Evolutionary conservation across 2,888 invertebrate genomes (phyloP).

Genomic region (Orthosia cruda): DNA sequence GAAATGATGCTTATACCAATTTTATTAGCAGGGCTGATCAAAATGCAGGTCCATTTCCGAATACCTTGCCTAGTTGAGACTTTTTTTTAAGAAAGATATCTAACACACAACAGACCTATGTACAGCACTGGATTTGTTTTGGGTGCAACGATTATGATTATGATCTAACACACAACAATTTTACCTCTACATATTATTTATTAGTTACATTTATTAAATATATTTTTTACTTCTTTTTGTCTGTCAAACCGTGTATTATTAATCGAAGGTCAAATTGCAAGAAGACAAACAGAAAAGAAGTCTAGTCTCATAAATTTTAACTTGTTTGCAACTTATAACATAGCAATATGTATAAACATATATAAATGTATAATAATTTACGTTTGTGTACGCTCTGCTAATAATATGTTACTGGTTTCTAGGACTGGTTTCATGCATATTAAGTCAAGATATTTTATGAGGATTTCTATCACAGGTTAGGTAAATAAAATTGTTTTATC

Average conservation of each 20-base stretch:
- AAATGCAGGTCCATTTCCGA: not conserved
- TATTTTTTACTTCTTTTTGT: too few relatives aligned
- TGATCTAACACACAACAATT: too few relatives aligned
- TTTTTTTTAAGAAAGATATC: not conserved
- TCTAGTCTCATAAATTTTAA: not conserved
- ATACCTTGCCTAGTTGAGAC: not conserved
- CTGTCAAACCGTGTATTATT: too few relatives aligned
- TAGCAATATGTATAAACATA: not conserved
- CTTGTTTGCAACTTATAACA: not conserved
- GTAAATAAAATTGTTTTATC: not conserved
- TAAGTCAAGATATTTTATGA: slow-evolving; percentile 29
- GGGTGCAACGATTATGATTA: too few relatives aligned
- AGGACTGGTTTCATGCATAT: slow-evolving; percentile 31
- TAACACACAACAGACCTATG: too few relatives aligned
- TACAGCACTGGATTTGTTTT: too few relatives aligned
- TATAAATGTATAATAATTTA: slow-evolving; percentile 10
- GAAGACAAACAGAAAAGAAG: not conserved
- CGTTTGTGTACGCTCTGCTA: slow-evolving; percentile 1
- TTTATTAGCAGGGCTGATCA: too few relatives aligned
- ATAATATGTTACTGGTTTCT: slow-evolving; percentile 35
- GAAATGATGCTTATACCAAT: too few relatives aligned
- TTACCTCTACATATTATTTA: too few relatives aligned
- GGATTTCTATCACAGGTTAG: not conserved
- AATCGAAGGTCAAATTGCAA: too few relatives aligned
- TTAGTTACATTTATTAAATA: too few relatives aligned